Percentiles rank a stretch among this genome's conserved stretches.
phyloP scores from a whole-genome alignment of 2,888 invertebrate genomes.

The Parasteatoda lunata region DNA sequence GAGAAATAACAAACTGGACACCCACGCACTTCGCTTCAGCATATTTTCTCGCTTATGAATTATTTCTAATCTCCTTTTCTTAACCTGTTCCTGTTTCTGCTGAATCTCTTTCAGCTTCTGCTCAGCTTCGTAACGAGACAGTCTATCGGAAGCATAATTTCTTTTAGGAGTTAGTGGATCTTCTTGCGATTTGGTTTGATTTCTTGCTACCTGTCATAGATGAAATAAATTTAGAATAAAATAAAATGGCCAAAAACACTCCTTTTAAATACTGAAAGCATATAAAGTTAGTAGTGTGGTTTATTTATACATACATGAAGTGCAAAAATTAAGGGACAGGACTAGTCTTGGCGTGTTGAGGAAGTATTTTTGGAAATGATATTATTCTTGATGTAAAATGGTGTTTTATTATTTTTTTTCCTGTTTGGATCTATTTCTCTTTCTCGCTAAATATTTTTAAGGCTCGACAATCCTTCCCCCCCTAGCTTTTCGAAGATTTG shows the following conservation, averaged over 20 bases:
- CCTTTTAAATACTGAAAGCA: too few relatives aligned
- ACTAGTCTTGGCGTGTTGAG: too few relatives aligned
- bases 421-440: too few relatives aligned
- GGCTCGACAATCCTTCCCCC: too few relatives aligned
- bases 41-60: conserved; percentile 62
- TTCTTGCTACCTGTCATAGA: conserved; percentile 56
- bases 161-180: conserved; percentile 47
- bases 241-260: neutral
- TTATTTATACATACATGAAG: too few relatives aligned
- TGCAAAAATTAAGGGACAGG: too few relatives aligned
- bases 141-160: conserved; percentile 45
- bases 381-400: too few relatives aligned
- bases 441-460: too few relatives aligned
- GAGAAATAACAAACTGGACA: conserved; percentile 49
- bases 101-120: conserved; percentile 62
- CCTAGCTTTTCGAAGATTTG: too few relatives aligned
- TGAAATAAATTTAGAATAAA: neutral
- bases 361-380: too few relatives aligned
- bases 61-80: conserved; percentile 54
- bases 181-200: conserved; percentile 55
- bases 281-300: too few relatives aligned
- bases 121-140: conserved; percentile 64
- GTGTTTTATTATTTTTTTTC: too few relatives aligned
- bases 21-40: conserved; percentile 69
- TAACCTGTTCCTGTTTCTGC: conserved; percentile 57